These are phyloP conservation scores for Aleiodes sp. DNA, from an alignment of 1,140 invertebrate species.

Conservation along the genomic window DNA sequence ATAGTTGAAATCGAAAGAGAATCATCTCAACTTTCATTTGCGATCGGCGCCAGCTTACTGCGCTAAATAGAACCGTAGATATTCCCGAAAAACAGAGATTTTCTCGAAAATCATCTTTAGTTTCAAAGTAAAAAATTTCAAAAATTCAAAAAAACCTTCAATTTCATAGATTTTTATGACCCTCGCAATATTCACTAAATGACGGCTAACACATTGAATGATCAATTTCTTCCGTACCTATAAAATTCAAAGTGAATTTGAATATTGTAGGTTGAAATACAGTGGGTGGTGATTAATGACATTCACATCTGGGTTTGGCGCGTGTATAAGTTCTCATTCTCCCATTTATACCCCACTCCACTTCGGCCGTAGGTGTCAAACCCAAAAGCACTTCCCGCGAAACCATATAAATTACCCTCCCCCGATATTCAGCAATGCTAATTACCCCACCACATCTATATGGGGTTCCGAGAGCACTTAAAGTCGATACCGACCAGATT, in stretches of 20 bases:
- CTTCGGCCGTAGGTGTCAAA: slow-evolving; percentile 52
- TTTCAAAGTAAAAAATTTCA: too few species aligned
- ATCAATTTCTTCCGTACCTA: background rate
- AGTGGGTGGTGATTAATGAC: slow-evolving; percentile 59
- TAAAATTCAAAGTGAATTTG: background rate
- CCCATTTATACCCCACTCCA: slow-evolving; percentile 11
- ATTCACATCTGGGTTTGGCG: slow-evolving; percentile 61
- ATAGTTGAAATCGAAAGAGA: too few species aligned
- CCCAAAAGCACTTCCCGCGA: slow-evolving; percentile 47
- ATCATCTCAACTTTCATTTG: too few species aligned
- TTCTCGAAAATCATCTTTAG: too few species aligned
- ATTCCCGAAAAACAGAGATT: too few species aligned
- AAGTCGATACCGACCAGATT: slow-evolving; percentile 27
- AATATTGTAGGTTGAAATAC: background rate
- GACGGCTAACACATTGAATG: background rate
- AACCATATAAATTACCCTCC: slow-evolving; percentile 52
- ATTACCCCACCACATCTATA: slow-evolving; percentile 54
- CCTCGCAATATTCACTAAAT: background rate
- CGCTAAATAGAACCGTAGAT: too few species aligned
- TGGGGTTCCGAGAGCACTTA: slow-evolving; percentile 28
- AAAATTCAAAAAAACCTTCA: too few species aligned
- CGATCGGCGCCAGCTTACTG: too few species aligned
- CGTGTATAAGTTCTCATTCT: slow-evolving; percentile 37
- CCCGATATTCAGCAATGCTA: slow-evolving; percentile 52
- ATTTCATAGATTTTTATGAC: too few species aligned